A percentile compares a stretch with the other conserved stretches of the same genome.
phyloP scores from a whole-genome alignment of 2,797 vertebrate genomes.

The Clarias laeviceps region DNA sequence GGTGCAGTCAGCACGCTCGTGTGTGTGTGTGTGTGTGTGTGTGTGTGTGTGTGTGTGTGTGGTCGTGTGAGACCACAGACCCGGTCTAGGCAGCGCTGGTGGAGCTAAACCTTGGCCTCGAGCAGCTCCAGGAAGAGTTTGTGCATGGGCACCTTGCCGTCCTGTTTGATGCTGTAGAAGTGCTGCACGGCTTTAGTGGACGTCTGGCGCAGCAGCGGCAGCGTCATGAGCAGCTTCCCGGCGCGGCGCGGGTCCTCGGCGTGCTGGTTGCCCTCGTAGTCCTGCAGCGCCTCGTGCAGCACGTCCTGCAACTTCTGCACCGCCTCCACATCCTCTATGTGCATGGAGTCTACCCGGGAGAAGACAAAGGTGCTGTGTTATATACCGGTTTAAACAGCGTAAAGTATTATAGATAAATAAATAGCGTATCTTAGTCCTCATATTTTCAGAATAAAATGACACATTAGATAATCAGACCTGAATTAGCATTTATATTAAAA shows the following conservation, averaged over 20 bases:
- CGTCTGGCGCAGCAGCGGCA: conserved; percentile 96
- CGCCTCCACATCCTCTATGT: conserved; percentile 98
- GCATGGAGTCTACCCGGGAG: conserved; percentile 90
- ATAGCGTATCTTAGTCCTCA: not conserved
- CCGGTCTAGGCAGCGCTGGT: conserved; percentile 32
- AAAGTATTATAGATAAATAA: not conserved
- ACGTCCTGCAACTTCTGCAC: conserved; percentile 99
- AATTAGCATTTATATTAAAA: not conserved
- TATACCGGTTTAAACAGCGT: not conserved
- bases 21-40: conserved; percentile 16
- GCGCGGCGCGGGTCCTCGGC: conserved; percentile 94
- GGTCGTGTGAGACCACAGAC: not conserved
- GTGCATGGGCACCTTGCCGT: conserved; percentile 99
- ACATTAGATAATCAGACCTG: not conserved
- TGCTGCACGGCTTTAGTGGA: conserved; percentile 99
- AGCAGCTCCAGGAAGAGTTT: conserved; percentile 99
- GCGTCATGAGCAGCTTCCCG: conserved; percentile 98
- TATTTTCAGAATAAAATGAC: not conserved
- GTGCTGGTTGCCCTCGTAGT: conserved; percentile 95
- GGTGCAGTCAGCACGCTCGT: conserved; percentile 35
- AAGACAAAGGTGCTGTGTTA: conserved; percentile 58
- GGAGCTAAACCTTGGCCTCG: conserved; percentile 96
- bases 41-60: too few relatives aligned
- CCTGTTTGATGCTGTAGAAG: conserved; percentile 99
- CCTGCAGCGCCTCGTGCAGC: conserved; percentile 97